Conservation (phyloP, 2,888 invertebrate genomes). For the Ecdyonurus torrentis region DNA sequence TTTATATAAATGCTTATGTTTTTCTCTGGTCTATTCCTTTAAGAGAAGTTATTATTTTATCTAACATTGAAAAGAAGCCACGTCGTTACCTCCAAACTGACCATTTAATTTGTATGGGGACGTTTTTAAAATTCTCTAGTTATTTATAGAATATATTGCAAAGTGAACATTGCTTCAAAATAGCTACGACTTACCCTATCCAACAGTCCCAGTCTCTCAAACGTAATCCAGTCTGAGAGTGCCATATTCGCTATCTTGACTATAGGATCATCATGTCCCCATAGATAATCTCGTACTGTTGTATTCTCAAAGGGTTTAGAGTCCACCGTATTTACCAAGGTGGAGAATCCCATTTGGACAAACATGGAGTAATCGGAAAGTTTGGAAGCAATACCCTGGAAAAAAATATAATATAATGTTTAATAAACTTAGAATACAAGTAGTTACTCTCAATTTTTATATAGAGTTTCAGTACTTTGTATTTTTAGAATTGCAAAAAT, state of each 20-base stretch:
- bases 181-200: constrained; percentile 65
- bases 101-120: neutral
- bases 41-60: constrained; percentile 5
- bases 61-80: constrained; percentile 5
- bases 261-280: constrained; percentile 66
- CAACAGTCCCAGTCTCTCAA: constrained; percentile 60
- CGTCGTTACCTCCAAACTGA: constrained; percentile 2
- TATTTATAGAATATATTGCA: neutral
- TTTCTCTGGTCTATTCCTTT: too few species aligned
- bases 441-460: too few species aligned
- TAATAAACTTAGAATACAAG: neutral
- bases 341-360: constrained; percentile 40
- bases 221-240: constrained; percentile 64
- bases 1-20: too few species aligned
- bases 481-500: too few species aligned
- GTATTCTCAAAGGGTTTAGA: constrained; percentile 44
- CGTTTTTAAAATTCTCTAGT: neutral
- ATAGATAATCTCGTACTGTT: constrained; percentile 51
- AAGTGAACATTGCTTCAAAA: neutral
- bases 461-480: too few species aligned
- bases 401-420: constrained; percentile 3
- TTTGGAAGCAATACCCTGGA: constrained; percentile 38
- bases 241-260: constrained; percentile 49
- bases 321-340: constrained; percentile 36
- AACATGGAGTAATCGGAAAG: constrained; percentile 34